A percentile compares a stretch with the other conserved stretches of the same genome.
Conservation (phyloP, 1,140 invertebrate genomes). For the Carposina sasakii region DNA sequence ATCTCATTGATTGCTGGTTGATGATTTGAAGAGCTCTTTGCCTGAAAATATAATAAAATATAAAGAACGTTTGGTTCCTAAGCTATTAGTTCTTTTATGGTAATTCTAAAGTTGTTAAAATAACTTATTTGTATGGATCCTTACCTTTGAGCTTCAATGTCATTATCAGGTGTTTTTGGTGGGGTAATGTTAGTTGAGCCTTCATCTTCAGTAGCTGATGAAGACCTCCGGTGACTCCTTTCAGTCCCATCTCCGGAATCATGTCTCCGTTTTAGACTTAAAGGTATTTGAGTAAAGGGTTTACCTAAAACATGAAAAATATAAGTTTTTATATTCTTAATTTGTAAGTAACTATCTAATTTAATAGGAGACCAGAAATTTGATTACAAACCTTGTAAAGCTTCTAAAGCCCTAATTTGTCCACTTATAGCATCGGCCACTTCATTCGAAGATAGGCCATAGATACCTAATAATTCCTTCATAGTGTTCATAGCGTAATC, state of each 20-base stretch:
- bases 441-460: conserved; percentile 77
- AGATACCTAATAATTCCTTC: conserved; percentile 82
- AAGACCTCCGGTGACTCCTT: conserved; percentile 50
- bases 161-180: conserved; percentile 64
- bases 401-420: conserved; percentile 71
- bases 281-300: conserved; percentile 57
- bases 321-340: no score
- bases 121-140: background rate
- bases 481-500: conserved; percentile 84
- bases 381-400: conserved; percentile 62
- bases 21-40: conserved; percentile 66
- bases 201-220: conserved; percentile 64
- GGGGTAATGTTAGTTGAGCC: conserved; percentile 64
- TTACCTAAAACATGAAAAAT: conserved; percentile 36
- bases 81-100: background rate
- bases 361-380: background rate
- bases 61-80: background rate
- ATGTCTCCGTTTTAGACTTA: conserved; percentile 54
- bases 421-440: conserved; percentile 75
- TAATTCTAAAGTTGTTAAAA: background rate
- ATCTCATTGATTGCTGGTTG: conserved; percentile 60
- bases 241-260: conserved; percentile 56
- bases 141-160: conserved; percentile 61
- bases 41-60: conserved; percentile 33
- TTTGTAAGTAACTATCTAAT: no score